Conservation (phyloP, 1,140 invertebrate genomes). For the Alviniconcha marisindica region DNA sequence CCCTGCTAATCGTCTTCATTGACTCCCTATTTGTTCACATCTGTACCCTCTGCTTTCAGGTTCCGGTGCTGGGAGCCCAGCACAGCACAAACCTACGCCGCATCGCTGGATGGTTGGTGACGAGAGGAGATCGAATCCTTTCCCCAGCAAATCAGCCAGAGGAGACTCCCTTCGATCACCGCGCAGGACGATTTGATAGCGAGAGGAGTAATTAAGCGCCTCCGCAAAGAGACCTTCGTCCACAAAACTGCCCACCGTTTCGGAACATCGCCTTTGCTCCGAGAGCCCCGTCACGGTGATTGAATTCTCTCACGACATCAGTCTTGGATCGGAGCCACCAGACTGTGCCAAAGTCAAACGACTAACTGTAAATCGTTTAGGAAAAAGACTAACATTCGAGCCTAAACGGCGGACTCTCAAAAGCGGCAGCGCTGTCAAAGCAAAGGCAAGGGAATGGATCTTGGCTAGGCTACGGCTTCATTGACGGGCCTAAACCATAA, state of each 20-base stretch:
- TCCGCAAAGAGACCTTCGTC: too few relatives aligned
- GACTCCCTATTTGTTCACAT: neutral
- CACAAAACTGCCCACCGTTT: too few relatives aligned
- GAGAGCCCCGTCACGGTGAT: too few relatives aligned
- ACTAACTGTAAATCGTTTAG: neutral
- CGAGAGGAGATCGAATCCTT: too few relatives aligned
- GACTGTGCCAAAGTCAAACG: neutral
- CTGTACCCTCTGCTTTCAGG: conserved; percentile 13
- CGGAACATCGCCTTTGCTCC: too few relatives aligned
- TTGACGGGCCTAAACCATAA: neutral
- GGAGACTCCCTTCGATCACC: too few relatives aligned
- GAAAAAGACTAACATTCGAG: neutral
- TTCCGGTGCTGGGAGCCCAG: neutral
- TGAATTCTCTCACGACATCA: neutral
- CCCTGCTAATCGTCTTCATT: neutral
- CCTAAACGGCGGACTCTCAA: neutral
- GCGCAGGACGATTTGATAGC: too few relatives aligned
- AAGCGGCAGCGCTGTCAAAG: neutral
- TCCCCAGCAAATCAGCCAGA: too few relatives aligned
- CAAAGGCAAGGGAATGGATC: neutral
- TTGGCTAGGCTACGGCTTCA: neutral
- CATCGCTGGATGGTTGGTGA: too few relatives aligned
- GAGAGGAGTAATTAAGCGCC: too few relatives aligned
- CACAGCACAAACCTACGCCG: too few relatives aligned
- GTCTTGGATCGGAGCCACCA: neutral